Conservation (phyloP, 1,140 invertebrate genomes). For the Potamilus streckersoni region DNA sequence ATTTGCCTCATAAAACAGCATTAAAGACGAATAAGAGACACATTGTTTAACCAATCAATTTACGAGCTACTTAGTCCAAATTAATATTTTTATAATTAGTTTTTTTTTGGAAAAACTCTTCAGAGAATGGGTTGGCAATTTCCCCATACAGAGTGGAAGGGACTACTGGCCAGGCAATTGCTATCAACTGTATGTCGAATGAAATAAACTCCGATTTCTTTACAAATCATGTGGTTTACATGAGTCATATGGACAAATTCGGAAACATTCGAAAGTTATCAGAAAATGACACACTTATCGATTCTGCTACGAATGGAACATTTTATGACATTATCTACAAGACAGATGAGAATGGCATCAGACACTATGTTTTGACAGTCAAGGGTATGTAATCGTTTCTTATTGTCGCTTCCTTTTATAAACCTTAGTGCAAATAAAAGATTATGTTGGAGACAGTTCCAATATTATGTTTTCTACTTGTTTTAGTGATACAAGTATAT, state of each 20-base stretch:
- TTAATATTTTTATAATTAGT: too few relatives aligned
- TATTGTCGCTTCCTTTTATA: too few relatives aligned
- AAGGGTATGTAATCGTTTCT: conserved; percentile 5
- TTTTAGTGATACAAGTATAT: too few relatives aligned
- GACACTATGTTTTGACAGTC: conserved; percentile 20
- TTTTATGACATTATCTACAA: conserved; percentile 8
- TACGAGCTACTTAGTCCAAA: too few relatives aligned
- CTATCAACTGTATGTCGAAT: conserved; percentile 26
- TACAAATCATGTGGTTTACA: conserved; percentile 4
- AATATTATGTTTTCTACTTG: too few relatives aligned
- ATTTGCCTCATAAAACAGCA: too few relatives aligned
- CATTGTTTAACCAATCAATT: too few relatives aligned
- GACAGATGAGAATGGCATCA: conserved; percentile 2
- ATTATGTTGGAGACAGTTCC: too few relatives aligned
- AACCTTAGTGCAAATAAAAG: too few relatives aligned
- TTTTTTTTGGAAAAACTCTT: neutral
- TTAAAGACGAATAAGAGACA: too few relatives aligned
- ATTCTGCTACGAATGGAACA: neutral
- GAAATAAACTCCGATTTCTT: neutral
- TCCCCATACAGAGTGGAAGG: conserved; percentile 20
- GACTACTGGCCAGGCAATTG: conserved; percentile 6
- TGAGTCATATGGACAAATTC: conserved; percentile 8
- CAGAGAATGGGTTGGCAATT: conserved; percentile 22
- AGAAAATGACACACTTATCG: conserved; percentile 11
- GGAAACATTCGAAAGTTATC: conserved; percentile 7